Conservation (phyloP, 2,797 vertebrate genomes). For the Sebastes jordani region DNA sequence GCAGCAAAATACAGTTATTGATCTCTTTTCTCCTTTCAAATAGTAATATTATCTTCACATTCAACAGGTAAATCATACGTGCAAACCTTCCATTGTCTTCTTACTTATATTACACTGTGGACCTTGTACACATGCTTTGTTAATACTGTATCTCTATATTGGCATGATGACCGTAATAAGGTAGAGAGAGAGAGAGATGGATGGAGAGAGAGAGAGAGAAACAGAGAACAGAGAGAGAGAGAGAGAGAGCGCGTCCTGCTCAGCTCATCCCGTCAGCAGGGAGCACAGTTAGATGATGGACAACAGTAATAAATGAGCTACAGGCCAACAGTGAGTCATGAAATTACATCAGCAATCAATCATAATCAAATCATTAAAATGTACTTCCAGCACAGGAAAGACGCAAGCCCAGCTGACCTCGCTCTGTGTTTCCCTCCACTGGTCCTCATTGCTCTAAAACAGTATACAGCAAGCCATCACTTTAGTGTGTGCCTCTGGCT, state of each 20-base stretch:
- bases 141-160: neutral
- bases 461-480: conserved; percentile 15
- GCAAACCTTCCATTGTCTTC: neutral
- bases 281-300: conserved; percentile 58
- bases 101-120: neutral
- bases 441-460: conserved; percentile 1
- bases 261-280: conserved; percentile 23
- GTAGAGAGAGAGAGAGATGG: neutral
- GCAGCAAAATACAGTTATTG: conserved; percentile 7
- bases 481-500: conserved; percentile 25
- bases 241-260: conserved; percentile 11
- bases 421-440: conserved; percentile 24
- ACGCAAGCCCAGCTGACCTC: conserved; percentile 28
- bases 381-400: conserved; percentile 61
- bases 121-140: neutral
- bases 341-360: conserved; percentile 78
- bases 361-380: conserved; percentile 75
- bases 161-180: neutral
- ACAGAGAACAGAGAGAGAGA: neutral
- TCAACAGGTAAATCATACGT: neutral
- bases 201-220: neutral
- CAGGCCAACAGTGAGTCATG: conserved; percentile 72
- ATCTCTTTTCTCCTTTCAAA: neutral
- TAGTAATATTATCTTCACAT: neutral
- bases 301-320: conserved; percentile 75